Evolutionary conservation across 2,113 vertebrate genomes (phyloP), one percentile per base, ranked within the genome.

Genomic region (Acrocephalus kingi): DNA sequence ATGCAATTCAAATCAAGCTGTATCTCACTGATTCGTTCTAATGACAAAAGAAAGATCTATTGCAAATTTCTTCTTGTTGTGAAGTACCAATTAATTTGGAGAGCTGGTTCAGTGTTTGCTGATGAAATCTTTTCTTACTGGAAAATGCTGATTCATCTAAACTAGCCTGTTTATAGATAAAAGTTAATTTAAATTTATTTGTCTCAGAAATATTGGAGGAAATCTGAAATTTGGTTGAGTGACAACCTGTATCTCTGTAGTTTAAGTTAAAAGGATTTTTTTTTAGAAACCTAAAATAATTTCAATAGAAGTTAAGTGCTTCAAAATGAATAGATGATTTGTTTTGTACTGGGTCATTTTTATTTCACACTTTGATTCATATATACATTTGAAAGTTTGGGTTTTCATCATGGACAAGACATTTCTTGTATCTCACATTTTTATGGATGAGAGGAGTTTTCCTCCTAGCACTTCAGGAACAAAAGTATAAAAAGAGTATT

Each of bases 51-150:
- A 81, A 96, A 95, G 83, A 84, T 89, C 79, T 92, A 75, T 82
- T 22, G 5, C 49, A 89, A 56, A 76, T 76, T 90, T 92, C 58
- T 90, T 84, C 18, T 31, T 79, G 54, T 92, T 93, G 56, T 77
- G 92, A 89, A 92, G 79, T 45, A 86, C 52, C 68, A 95, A 87
- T 90, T 94, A 96, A 96, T 90, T 82, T 96, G 62, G 85, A 82
- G 81, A 93, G 74, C 49, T 87, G 25, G 28, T 87, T 88, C 10
- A 18, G 67, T 77, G 76, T 95, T 94, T 87, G 81, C 56, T 89
- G 89, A 84, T 81, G 68, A 86, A 95, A 80, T 52, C 46, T 54
- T 87, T 96, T 89, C 23, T 91, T 24, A 58, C 62, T 54, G n/a
- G 25, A 94, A 96, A 95, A 73, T 55, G 69, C 74, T 73, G 84